A percentile compares a stretch with the other conserved stretches of the same genome.
These are phyloP conservation scores for Bryconaethiops microstoma DNA, from an alignment of 2,797 vertebrate genomes.

Conservation along the genomic window DNA sequence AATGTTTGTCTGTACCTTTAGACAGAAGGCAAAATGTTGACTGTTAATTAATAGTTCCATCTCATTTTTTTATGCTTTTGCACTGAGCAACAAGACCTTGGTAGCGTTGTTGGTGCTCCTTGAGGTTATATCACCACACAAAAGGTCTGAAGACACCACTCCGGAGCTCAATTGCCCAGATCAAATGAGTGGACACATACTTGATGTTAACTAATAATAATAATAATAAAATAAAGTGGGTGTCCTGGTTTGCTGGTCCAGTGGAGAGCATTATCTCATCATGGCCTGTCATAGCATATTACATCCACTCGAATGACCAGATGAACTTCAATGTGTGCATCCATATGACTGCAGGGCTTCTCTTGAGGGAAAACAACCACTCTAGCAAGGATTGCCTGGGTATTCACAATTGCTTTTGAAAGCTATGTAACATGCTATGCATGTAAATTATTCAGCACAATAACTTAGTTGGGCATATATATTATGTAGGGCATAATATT, in stretches of 20 bases:
- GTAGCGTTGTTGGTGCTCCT: neutral
- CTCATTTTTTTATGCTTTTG: neutral
- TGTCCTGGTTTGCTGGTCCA: slow-evolving; percentile 36
- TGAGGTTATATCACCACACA: slow-evolving; percentile 17
- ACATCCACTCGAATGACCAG: slow-evolving; percentile 61
- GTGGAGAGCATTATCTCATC: slow-evolving; percentile 59
- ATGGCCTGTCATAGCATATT: slow-evolving; percentile 43
- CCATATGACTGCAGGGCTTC: slow-evolving; percentile 29
- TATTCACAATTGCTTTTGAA: slow-evolving; percentile 10
- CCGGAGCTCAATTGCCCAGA: slow-evolving; percentile 22
- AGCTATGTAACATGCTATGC: neutral
- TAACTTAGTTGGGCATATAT: neutral
- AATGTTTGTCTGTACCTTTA: neutral
- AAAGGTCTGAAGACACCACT: slow-evolving; percentile 23
- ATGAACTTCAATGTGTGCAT: slow-evolving; percentile 59
- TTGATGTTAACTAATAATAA: slow-evolving; percentile 25
- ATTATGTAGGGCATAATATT: neutral
- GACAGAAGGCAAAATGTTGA: neutral
- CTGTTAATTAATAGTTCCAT: neutral
- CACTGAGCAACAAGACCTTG: slow-evolving; percentile 5
- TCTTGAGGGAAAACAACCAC: slow-evolving; percentile 53
- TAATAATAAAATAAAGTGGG: slow-evolving; percentile 21
- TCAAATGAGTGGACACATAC: slow-evolving; percentile 44
- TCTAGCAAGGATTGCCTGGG: slow-evolving; percentile 17
- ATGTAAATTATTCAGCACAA: neutral